These are phyloP conservation scores for Lacanobia wlatinum DNA, from an alignment of 2,888 invertebrate species.

Conservation along the genomic window DNA sequence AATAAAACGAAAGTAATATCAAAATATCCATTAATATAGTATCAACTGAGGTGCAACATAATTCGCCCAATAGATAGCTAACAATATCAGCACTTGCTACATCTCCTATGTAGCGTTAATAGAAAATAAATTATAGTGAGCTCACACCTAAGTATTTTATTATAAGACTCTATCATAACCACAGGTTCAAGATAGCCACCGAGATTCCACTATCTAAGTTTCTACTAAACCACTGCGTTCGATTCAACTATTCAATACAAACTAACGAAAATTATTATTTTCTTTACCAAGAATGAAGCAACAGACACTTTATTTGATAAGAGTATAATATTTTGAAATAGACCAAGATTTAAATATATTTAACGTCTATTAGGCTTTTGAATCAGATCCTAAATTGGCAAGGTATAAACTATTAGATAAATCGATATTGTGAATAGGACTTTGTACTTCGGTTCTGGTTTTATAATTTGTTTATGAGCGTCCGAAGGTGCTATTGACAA, in stretches of 20 bases:
- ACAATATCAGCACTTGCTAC: slow-evolving; percentile 32
- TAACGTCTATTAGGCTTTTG: slow-evolving; percentile 30
- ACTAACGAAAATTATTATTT: slow-evolving; percentile 15
- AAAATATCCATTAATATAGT: background rate
- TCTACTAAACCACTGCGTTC: slow-evolving; percentile 9
- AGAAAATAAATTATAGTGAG: slow-evolving; percentile 74
- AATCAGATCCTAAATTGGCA: slow-evolving; percentile 39
- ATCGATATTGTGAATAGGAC: slow-evolving; percentile 30
- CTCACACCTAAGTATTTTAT: slow-evolving; percentile 72
- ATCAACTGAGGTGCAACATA: background rate
- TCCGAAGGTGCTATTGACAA: slow-evolving; percentile 5
- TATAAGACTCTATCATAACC: slow-evolving; percentile 40
- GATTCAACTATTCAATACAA: slow-evolving; percentile 4
- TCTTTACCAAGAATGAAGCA: slow-evolving; percentile 6
- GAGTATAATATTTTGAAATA: slow-evolving; percentile 21
- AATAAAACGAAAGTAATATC: background rate
- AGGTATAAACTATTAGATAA: slow-evolving; percentile 38
- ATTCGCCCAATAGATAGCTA: background rate
- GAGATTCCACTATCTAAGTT: slow-evolving; percentile 28
- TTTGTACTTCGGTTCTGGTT: slow-evolving; percentile 51
- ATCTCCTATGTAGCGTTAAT: slow-evolving; percentile 61
- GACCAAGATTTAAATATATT: slow-evolving; percentile 32
- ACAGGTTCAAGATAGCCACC: slow-evolving; percentile 13
- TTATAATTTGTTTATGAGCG: slow-evolving; percentile 46
- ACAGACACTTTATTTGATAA: slow-evolving; percentile 7